Evolutionary conservation across 2,888 invertebrate species (phyloP), one percentile per base, ranked within the genome.

Genomic region (Agrochola circellaris): DNA sequence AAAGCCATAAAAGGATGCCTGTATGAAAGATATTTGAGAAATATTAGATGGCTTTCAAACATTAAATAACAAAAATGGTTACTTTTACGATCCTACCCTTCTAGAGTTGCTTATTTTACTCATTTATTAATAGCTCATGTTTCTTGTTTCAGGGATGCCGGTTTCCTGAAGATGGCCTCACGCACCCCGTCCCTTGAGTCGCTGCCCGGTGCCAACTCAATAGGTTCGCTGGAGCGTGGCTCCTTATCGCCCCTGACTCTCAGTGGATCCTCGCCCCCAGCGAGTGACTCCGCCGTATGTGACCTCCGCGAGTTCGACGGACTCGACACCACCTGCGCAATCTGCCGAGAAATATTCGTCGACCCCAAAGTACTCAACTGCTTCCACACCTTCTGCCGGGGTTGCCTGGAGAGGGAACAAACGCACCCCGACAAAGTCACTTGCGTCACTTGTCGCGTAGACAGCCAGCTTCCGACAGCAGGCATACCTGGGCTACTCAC

Each of bases 121-220:
- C 23, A 65, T 73, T 65, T 88, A 82, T 77, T 88, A 84, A 85
- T 74, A 75, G 82, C 71, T 87, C 80, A 30, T 91, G 92, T 94
- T 91, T 92, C 88, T 96, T 96, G 95, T 98, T 97, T 58, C 97
- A 98, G 98, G 98, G 98, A 98, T 98, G 98, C 98, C 97, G 98
- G 98, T 98, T 98, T 98, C 98, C 97, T 98, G 98, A 98, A 98
- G 97, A 98, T 99, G 99, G 99, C 98, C 97, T 98, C 99, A 97
- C 97, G 97, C 96, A 98, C 99, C 97, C 98, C 98, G 97, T 99
- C 99, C 97, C 97, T 99, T 97, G 99, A 99, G 97, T 99, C 99
- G 97, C 97, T 98, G 97, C 98, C 98, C 95, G 98, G 98, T 97
- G 98, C 98, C 97, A 98, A 98, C 97, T 98, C 98, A 94, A 98